phyloP scores from a whole-genome alignment of 2,888 invertebrate genomes.

The Mongoloraphidia duomilia region DNA sequence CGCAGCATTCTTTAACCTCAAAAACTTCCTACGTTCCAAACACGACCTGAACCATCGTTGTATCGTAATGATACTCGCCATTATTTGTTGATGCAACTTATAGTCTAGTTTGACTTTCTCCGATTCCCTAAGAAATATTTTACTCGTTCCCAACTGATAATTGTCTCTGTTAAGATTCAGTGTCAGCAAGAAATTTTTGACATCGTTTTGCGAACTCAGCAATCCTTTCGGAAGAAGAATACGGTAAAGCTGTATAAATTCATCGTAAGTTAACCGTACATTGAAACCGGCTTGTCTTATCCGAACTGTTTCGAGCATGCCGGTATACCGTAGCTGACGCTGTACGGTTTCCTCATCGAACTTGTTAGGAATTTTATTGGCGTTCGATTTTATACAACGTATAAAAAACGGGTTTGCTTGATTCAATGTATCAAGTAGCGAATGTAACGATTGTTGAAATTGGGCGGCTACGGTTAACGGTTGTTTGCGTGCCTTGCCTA shows the following conservation, averaged over 20 bases:
- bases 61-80: constrained; percentile 80
- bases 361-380: constrained; percentile 80
- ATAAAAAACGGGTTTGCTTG: constrained; percentile 78
- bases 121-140: constrained; percentile 87
- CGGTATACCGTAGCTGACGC: constrained; percentile 82
- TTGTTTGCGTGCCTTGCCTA: constrained; percentile 61
- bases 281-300: constrained; percentile 93
- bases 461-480: constrained; percentile 89
- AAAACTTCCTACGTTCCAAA: constrained; percentile 62
- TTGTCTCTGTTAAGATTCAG: constrained; percentile 77
- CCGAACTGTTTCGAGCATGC: constrained; percentile 91
- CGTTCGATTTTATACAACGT: constrained; percentile 90
- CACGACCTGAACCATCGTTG: constrained; percentile 83
- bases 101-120: constrained; percentile 88
- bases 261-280: constrained; percentile 83
- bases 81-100: constrained; percentile 83
- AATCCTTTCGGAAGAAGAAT: constrained; percentile 80
- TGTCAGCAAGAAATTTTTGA: constrained; percentile 67
- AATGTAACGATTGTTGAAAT: constrained; percentile 83
- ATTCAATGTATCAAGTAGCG: constrained; percentile 85
- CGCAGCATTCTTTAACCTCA: constrained; percentile 57
- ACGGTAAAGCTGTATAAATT: constrained; percentile 85
- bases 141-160: constrained; percentile 76
- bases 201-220: constrained; percentile 73
- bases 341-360: constrained; percentile 91